These are phyloP conservation scores for Atethmia centrago DNA, from an alignment of 2,888 invertebrate genomes.

Conservation along the genomic window DNA sequence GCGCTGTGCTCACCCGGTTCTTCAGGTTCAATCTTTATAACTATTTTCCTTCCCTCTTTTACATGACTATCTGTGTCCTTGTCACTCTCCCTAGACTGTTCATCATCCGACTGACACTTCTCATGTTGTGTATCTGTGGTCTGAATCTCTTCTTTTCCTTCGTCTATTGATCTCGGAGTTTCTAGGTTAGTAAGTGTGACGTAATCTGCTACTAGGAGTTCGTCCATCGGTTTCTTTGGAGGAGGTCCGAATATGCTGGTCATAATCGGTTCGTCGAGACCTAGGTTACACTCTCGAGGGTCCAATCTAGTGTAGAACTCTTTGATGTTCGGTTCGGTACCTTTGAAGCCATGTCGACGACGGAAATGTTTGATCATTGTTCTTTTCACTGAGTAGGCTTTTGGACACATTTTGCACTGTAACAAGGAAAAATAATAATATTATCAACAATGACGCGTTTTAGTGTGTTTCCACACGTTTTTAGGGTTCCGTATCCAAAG, in stretches of 20 bases:
- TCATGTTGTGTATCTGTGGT: conserved; percentile 23
- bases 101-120: conserved; percentile 47
- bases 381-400: conserved; percentile 85
- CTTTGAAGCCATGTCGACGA: conserved; percentile 82
- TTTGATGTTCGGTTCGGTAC: conserved; percentile 72
- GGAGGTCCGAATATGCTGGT: conserved; percentile 83
- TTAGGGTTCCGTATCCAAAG: no score
- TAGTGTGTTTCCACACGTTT: no score
- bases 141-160: conserved; percentile 15
- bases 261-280: conserved; percentile 82
- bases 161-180: neutral
- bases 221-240: conserved; percentile 71
- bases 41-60: conserved; percentile 32
- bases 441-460: neutral
- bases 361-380: conserved; percentile 87
- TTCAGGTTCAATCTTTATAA: conserved; percentile 59
- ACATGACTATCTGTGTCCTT: conserved; percentile 49
- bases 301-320: conserved; percentile 81
- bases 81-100: conserved; percentile 36
- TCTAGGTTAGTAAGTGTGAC: conserved; percentile 71
- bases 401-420: conserved; percentile 89
- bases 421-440: conserved; percentile 49
- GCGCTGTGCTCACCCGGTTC: conserved; percentile 58
- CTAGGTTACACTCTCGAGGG: conserved; percentile 83
- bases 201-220: conserved; percentile 75